phyloP scores from a whole-genome alignment of 2,113 vertebrate genomes.

The Myiozetetes cayanensis region DNA sequence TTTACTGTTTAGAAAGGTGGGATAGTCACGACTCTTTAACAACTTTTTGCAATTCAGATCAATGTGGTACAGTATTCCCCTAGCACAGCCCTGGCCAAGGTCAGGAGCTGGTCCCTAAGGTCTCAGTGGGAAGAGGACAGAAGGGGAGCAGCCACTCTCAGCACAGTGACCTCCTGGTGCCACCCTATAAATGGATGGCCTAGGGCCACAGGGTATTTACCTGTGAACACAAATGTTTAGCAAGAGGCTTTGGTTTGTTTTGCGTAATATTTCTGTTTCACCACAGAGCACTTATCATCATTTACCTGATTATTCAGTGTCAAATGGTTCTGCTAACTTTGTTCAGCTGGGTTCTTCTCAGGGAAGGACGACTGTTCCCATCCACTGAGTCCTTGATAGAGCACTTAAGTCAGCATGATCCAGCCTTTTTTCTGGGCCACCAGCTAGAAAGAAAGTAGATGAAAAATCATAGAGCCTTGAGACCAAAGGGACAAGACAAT shows the following conservation, averaged over 20 bases:
- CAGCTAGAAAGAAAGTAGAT: neutral
- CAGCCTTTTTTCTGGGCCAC: neutral
- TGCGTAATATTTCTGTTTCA: neutral
- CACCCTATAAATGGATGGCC: neutral
- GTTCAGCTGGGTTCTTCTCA: slow-evolving; percentile 64
- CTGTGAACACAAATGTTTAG: neutral
- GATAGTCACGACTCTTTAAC: neutral
- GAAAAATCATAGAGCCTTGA: slow-evolving; percentile 2
- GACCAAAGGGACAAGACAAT: neutral
- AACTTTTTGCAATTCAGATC: neutral
- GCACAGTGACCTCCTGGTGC: neutral
- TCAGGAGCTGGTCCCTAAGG: neutral
- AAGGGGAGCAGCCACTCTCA: rapidly evolving
- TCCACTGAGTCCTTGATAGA: slow-evolving; percentile 27
- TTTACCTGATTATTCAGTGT: slow-evolving; percentile 12
- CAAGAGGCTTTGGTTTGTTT: slow-evolving; percentile 3
- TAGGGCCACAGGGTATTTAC: neutral
- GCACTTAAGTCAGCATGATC: neutral
- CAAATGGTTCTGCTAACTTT: slow-evolving; percentile 25
- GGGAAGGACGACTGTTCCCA: neutral
- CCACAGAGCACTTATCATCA: neutral
- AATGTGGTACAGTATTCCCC: rapidly evolving
- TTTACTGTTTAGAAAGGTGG: neutral
- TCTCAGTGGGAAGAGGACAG: neutral
- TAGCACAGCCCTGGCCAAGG: neutral